A percentile compares a stretch with the other conserved stretches of the same genome.
phyloP scores from a whole-genome alignment of 2,797 vertebrate genomes.

The Botia almorhae region DNA sequence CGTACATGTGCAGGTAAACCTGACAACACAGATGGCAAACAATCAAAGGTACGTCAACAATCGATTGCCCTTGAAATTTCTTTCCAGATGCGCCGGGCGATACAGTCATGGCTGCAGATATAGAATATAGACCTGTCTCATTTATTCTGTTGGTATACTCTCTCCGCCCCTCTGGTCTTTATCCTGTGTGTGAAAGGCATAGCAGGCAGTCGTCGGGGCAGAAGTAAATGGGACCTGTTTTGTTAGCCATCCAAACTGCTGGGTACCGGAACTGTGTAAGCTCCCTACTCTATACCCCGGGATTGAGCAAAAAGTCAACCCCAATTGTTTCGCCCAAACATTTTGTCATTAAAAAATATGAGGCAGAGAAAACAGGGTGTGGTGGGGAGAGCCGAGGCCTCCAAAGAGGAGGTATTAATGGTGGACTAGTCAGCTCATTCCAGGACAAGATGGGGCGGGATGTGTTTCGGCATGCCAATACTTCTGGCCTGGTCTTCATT shows the following conservation, averaged over 20 bases:
- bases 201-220: conserved; percentile 87
- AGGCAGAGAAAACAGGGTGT: conserved; percentile 88
- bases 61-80: conserved; percentile 4
- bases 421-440: conserved; percentile 87
- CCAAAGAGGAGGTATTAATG: conserved; percentile 72
- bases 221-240: conserved; percentile 88
- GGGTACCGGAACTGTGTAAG: conserved; percentile 91
- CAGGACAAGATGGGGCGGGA: conserved; percentile 67
- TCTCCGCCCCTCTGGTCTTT: conserved; percentile 66
- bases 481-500: conserved; percentile 79
- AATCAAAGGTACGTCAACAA: not conserved
- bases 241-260: conserved; percentile 93
- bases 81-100: conserved; percentile 20
- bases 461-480: conserved; percentile 87
- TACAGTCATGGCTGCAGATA: conserved; percentile 6
- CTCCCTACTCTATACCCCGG: conserved; percentile 87
- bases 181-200: conserved; percentile 93
- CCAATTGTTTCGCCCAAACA: conserved; percentile 91
- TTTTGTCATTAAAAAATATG: conserved; percentile 92
- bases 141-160: conserved; percentile 81
- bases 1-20: not conserved
- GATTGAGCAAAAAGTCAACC: conserved; percentile 88
- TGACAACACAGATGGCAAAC: too few species aligned
- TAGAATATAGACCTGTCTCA: conserved; percentile 75
- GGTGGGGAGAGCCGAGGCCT: conserved; percentile 79